Percentiles rank a stretch among this genome's conserved stretches.
Evolutionary conservation across 2,797 vertebrate species (phyloP).

Genomic region (Ctenopoma kingsleyae): DNA sequence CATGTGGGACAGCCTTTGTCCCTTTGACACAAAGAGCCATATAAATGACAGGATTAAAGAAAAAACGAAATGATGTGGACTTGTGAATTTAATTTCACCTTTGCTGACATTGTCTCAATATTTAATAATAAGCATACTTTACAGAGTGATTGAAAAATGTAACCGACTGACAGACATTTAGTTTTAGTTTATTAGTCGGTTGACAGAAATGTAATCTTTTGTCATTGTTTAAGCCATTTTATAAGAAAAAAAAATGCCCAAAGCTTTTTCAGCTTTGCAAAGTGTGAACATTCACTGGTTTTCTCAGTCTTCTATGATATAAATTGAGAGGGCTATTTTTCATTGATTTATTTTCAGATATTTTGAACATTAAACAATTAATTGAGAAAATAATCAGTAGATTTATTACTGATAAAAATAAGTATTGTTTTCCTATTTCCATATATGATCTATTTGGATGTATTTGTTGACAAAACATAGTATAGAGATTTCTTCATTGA

Average conservation of each 20-base stretch:
- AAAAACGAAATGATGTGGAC: slow-evolving; percentile 67
- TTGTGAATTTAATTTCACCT: slow-evolving; percentile 62
- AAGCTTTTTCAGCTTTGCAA: background rate
- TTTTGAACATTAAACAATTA: background rate
- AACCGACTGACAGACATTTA: background rate
- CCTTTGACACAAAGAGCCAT: slow-evolving; percentile 93
- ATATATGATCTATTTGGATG: background rate
- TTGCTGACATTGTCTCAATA: slow-evolving; percentile 21
- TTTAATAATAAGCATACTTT: slow-evolving; percentile 15
- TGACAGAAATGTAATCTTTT: background rate
- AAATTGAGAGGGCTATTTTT: background rate
- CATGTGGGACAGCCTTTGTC: slow-evolving; percentile 92
- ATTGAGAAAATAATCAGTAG: background rate
- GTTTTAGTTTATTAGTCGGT: background rate
- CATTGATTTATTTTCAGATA: background rate
- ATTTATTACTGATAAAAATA: background rate
- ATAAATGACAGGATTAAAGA: slow-evolving; percentile 81
- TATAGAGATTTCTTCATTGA: slow-evolving; percentile 29
- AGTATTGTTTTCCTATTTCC: background rate
- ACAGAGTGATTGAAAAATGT: slow-evolving; percentile 8
- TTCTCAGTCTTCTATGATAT: background rate
- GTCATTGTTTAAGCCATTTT: background rate
- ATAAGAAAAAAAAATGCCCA: background rate
- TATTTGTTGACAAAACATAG: slow-evolving; percentile 11
- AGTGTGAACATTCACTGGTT: background rate